Percentiles rank a stretch among this genome's conserved stretches.
These are phyloP conservation scores for Oreotragus oreotragus DNA, from an alignment of 2,113 vertebrate genomes.

Conservation along the genomic window DNA sequence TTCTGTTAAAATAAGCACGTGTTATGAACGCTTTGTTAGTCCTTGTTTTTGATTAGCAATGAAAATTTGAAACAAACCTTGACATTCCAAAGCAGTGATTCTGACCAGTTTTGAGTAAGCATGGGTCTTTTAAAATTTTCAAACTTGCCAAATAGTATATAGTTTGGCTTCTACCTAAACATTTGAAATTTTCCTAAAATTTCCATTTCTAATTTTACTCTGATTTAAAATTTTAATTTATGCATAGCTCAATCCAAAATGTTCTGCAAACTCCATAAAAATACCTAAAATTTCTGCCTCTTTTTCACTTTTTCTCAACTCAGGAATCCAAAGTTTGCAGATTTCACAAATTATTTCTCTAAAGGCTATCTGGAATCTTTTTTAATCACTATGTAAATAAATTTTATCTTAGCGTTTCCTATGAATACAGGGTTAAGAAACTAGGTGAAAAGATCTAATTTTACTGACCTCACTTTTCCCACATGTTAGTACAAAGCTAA, in stretches of 20 bases:
- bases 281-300: background rate
- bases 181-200: background rate
- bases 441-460: background rate
- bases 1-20: background rate
- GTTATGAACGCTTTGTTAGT: background rate
- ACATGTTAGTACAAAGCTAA: background rate
- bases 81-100: background rate
- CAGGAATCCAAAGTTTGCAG: background rate
- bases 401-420: background rate
- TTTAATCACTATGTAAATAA: background rate
- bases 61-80: background rate
- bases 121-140: background rate
- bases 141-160: background rate
- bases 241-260: background rate
- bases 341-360: background rate
- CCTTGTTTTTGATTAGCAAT: background rate
- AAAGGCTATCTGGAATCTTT: background rate
- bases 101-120: background rate
- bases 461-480: background rate
- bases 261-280: background rate
- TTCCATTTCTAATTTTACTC: slow-evolving; percentile 35
- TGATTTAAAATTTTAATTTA: slow-evolving; percentile 22
- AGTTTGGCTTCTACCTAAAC: background rate
- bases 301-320: background rate
- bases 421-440: background rate